Conservation (phyloP, 2,113 vertebrate species). For the Butorides virescens region DNA sequence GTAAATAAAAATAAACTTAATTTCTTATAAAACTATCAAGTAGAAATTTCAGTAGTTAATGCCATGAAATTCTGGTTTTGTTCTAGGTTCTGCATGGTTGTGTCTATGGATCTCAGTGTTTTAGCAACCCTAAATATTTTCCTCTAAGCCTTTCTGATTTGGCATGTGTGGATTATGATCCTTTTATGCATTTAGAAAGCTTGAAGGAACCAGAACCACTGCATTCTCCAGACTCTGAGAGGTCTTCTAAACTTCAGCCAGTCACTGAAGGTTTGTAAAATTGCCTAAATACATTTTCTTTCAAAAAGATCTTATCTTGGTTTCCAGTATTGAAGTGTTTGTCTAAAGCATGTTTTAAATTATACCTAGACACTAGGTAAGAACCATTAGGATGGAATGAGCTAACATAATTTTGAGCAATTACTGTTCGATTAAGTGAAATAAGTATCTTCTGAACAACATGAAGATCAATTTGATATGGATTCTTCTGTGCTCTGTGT, state of each 20-base stretch:
- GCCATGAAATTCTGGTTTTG: background rate
- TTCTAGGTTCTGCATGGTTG: slow-evolving; percentile 94
- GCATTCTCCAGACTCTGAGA: slow-evolving; percentile 96
- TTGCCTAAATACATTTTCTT: slow-evolving; percentile 9
- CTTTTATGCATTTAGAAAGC: slow-evolving; percentile 92
- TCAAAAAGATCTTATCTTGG: background rate
- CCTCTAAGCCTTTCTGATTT: slow-evolving; percentile 94
- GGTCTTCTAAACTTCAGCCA: slow-evolving; percentile 94
- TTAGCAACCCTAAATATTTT: slow-evolving; percentile 92
- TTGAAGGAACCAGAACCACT: slow-evolving; percentile 95
- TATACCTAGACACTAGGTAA: background rate
- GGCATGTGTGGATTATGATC: slow-evolving; percentile 91
- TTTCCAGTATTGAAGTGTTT: background rate
- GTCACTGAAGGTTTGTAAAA: slow-evolving; percentile 89
- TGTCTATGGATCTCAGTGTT: slow-evolving; percentile 96
- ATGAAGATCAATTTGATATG: background rate
- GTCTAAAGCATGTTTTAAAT: background rate
- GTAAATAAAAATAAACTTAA: background rate
- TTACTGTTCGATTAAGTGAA: slow-evolving; percentile 35
- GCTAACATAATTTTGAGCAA: slow-evolving; percentile 26
- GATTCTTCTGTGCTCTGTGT: slow-evolving; percentile 9
- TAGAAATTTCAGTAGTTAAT: background rate
- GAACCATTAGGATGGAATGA: slow-evolving; percentile 5
- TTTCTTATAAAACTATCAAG: background rate
- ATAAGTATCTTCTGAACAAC: slow-evolving; percentile 14